Evolutionary conservation across 2,113 vertebrate genomes (phyloP), one percentile per base, ranked within the genome.

Genomic region (Poicephalus gulielmi): DNA sequence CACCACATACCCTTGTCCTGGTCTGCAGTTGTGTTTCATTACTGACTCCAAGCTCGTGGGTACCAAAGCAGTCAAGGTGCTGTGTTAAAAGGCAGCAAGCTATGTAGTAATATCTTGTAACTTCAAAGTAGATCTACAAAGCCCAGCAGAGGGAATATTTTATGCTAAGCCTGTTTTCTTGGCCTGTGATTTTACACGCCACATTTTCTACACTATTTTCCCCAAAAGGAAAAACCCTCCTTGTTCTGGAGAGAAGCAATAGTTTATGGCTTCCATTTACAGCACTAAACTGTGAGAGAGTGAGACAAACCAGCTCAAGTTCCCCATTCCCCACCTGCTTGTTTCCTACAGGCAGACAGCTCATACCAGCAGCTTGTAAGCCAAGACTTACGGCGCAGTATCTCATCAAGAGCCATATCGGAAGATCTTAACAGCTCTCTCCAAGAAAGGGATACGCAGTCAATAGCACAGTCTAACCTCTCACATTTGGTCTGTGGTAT

Each of bases 41-140:
- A 11, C 19, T 4, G 31, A 19, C 35, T 27, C 55, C 35, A 27
- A 39, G 30, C 43, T 27, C 7, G 0, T 2, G 17, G 43, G 1
- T 24, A 6, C 4, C 23, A 18, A 31, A 24, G 37, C 57, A 25
- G 28, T 5, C 9, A 16, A 5, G 8, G 44, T 27, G 70, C 69
- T 14, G 22, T 15, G 55, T 14, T 43, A 17, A 13, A 37, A 59
- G 31, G 37, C 47, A 85, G 35, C 19, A 13, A 83, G 47, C 64
- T 27, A 12, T 6, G n/a, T 4, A 25, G 13, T 11, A 35, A 15
- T 4, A 33, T 7, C 22, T 7, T 1, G 0, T 10, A 35, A 41
- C 79, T 41, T 31, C 60, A 46, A 44, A 80, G 55, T 0, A 35
- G 43, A 41, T 11, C 17, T 0, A 47, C 78, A 69, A 24, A 75